Conservation (phyloP, 2,797 vertebrate genomes). For the Nothura maculosa region DNA sequence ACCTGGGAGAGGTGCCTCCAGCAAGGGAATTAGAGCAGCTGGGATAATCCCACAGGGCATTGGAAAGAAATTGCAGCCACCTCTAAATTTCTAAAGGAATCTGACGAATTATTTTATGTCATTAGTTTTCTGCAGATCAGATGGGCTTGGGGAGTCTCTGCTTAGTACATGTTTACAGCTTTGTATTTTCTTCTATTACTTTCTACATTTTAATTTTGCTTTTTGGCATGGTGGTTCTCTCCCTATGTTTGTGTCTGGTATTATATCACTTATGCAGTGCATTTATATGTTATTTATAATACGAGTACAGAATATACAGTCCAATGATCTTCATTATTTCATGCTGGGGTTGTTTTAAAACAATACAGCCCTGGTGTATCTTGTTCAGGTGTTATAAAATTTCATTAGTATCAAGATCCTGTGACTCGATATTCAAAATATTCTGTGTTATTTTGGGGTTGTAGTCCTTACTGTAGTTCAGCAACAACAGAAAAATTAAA, state of each 20-base stretch:
- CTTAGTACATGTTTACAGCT: background rate
- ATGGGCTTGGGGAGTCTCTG: background rate
- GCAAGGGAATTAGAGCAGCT: background rate
- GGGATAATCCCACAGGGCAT: rapidly evolving
- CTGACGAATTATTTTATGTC: background rate
- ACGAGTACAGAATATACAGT: background rate
- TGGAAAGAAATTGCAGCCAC: background rate
- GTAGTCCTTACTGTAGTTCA: background rate
- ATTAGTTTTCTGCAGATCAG: background rate
- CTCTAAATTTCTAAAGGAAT: background rate
- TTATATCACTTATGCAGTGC: background rate
- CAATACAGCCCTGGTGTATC: background rate
- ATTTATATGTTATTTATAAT: background rate
- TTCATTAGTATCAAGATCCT: background rate
- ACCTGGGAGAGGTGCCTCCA: background rate
- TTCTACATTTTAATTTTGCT: background rate
- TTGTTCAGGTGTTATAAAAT: background rate
- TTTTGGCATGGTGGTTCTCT: background rate
- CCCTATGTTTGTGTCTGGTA: background rate
- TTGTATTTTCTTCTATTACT: background rate
- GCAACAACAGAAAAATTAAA: background rate
- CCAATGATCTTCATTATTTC: background rate
- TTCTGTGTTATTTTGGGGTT: background rate
- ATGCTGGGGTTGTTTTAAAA: background rate
- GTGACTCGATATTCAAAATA: background rate